phyloP scores from a whole-genome alignment of 2,797 vertebrate genomes.

The Pelodytes ibericus region DNA sequence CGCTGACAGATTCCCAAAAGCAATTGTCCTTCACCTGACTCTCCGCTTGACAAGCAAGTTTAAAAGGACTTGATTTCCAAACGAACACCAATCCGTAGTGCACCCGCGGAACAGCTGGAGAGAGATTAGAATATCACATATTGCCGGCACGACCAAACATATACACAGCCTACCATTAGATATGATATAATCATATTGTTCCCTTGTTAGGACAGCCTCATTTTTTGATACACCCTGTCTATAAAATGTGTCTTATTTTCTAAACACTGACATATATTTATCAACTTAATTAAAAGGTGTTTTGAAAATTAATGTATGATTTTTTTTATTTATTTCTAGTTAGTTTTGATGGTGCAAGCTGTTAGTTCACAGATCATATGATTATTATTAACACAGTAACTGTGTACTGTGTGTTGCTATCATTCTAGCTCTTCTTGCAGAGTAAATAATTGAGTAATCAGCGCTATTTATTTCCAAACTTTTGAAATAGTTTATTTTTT shows the following conservation, averaged over 20 bases:
- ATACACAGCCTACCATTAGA: background rate
- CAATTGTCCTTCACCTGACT: slow-evolving; percentile 9
- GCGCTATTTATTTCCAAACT: slow-evolving; percentile 4
- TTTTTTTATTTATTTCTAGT: too few relatives aligned
- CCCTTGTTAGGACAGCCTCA: slow-evolving; percentile 2
- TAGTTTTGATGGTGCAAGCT: slow-evolving; percentile 15
- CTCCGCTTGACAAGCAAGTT: slow-evolving; percentile 11
- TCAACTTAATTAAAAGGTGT: slow-evolving; percentile 9
- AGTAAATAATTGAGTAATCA: background rate
- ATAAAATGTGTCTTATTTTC: background rate
- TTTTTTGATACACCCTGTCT: background rate
- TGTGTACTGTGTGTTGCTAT: background rate
- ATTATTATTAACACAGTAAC: slow-evolving; percentile 30
- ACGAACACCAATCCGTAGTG: background rate
- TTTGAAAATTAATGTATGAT: background rate
- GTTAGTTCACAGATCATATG: slow-evolving; percentile 15
- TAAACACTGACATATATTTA: background rate
- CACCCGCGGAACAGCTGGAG: slow-evolving; percentile 17
- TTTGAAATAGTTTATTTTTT: too few relatives aligned
- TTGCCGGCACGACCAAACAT: background rate
- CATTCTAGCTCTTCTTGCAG: background rate
- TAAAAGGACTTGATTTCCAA: background rate
- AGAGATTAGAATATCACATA: slow-evolving; percentile 5
- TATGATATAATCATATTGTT: background rate
- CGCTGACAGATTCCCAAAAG: slow-evolving; percentile 14